phyloP scores from a whole-genome alignment of 1,140 invertebrate genomes.

The Euschistus heros region DNA sequence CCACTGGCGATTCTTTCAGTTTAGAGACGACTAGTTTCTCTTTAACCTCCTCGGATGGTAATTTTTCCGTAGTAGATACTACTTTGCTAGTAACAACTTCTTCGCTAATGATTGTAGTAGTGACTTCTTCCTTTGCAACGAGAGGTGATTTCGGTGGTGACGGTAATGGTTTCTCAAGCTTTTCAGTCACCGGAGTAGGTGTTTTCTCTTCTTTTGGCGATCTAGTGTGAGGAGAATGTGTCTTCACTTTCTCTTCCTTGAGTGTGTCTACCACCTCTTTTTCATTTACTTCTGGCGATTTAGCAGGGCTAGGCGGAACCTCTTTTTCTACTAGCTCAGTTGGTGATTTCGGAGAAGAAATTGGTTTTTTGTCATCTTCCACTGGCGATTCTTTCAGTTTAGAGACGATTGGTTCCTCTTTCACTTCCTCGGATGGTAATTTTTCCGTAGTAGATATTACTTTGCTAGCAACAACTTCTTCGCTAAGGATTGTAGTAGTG shows the following conservation, averaged over 20 bases:
- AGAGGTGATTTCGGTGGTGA: neutral
- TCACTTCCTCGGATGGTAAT: no score
- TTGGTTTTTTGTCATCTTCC: no score
- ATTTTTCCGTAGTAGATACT: neutral
- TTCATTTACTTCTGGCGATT: no score
- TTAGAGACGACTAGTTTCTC: constrained; percentile 1
- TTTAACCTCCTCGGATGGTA: neutral
- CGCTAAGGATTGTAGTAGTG: no score
- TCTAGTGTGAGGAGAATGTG: neutral
- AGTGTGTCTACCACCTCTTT: neutral
- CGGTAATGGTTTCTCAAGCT: neutral
- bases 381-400: no score
- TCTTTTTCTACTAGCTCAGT: no score
- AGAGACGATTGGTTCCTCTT: no score
- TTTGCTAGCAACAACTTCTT: no score
- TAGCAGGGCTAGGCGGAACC: no score
- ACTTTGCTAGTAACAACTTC: neutral
- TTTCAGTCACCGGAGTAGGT: neutral
- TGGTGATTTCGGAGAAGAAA: no score
- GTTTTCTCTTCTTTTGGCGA: neutral
- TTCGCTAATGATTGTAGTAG: constrained; percentile 2
- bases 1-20: neutral
- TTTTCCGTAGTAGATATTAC: no score
- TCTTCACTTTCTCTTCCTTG: neutral
- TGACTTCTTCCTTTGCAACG: neutral